phyloP scores from a whole-genome alignment of 2,113 vertebrate species.

The Periophthalmodon schlosseri region DNA sequence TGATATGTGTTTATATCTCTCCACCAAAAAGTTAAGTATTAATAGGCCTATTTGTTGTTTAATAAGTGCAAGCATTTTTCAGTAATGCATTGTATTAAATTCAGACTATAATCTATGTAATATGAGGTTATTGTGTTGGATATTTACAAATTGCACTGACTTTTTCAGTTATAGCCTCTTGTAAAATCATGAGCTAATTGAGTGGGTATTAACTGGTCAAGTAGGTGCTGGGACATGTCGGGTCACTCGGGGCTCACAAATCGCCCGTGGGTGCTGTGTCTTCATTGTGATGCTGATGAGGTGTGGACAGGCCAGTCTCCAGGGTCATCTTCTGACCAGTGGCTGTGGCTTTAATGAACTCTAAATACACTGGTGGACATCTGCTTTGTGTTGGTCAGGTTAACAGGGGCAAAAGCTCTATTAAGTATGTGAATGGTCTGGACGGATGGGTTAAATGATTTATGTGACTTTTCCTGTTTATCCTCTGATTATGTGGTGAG shows the following conservation, averaged over 20 bases:
- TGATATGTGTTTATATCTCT: too few relatives aligned
- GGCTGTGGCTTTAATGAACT: slow-evolving; percentile 74
- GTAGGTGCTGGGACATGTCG: background rate
- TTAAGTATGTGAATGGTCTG: slow-evolving; percentile 15
- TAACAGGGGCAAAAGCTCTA: slow-evolving; percentile 20
- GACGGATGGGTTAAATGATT: slow-evolving; percentile 40
- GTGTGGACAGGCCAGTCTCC: slow-evolving; percentile 61
- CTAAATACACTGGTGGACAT: slow-evolving; percentile 63
- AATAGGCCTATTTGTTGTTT: too few relatives aligned
- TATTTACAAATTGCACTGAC: background rate
- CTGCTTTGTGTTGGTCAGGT: slow-evolving; percentile 45
- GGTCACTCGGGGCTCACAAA: slow-evolving; percentile 22
- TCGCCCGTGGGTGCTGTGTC: slow-evolving; percentile 15
- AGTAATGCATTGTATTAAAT: too few relatives aligned
- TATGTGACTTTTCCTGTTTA: slow-evolving; percentile 8
- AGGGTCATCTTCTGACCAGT: slow-evolving; percentile 74
- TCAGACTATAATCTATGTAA: background rate
- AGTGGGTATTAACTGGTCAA: slow-evolving; percentile 8
- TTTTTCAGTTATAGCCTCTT: background rate
- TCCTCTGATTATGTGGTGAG: background rate
- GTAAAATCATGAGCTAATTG: background rate
- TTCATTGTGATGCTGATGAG: slow-evolving; percentile 75
- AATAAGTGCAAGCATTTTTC: too few relatives aligned
- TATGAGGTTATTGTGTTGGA: background rate
- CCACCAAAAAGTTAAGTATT: too few relatives aligned